phyloP scores from a whole-genome alignment of 1,140 invertebrate genomes.

The Eulimnadia texana region DNA sequence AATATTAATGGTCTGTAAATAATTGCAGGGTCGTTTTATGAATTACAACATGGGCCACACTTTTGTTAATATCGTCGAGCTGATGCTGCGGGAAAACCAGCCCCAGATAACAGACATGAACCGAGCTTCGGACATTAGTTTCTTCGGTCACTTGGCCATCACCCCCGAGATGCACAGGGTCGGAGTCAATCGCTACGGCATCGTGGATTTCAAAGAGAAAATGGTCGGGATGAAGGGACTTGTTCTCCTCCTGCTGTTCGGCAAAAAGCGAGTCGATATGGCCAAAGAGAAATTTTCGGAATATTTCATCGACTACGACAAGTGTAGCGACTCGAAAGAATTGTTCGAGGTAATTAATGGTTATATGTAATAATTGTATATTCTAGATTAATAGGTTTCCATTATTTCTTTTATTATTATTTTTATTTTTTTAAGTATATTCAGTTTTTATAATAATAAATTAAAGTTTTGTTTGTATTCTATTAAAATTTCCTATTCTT shows the following conservation, averaged over 20 bases:
- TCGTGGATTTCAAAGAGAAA: background rate
- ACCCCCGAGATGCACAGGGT: constrained; percentile 34
- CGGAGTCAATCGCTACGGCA: constrained; percentile 31
- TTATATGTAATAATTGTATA: too few species aligned
- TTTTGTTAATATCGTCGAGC: constrained; percentile 33
- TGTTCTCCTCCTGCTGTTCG: background rate
- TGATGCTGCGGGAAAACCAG: constrained; percentile 28
- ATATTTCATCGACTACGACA: background rate
- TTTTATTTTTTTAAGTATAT: too few species aligned
- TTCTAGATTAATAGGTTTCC: too few species aligned
- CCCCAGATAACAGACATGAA: constrained; percentile 29
- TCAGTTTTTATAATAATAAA: too few species aligned
- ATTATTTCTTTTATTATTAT: too few species aligned
- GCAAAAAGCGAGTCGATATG: background rate
- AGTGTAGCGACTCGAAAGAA: background rate
- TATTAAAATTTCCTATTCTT: too few species aligned
- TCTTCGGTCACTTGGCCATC: constrained; percentile 41
- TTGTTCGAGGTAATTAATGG: background rate
- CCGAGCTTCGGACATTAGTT: constrained; percentile 38
- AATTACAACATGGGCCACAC: constrained; percentile 28
- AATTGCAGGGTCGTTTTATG: background rate
- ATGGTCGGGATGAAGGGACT: background rate
- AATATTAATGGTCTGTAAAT: background rate
- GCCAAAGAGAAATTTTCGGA: background rate
- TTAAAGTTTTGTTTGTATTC: too few species aligned